A percentile compares a stretch with the other conserved stretches of the same genome.
phyloP scores from a whole-genome alignment of 64 coral and sea anemone genomes.

The Actinia tenebrosa region DNA sequence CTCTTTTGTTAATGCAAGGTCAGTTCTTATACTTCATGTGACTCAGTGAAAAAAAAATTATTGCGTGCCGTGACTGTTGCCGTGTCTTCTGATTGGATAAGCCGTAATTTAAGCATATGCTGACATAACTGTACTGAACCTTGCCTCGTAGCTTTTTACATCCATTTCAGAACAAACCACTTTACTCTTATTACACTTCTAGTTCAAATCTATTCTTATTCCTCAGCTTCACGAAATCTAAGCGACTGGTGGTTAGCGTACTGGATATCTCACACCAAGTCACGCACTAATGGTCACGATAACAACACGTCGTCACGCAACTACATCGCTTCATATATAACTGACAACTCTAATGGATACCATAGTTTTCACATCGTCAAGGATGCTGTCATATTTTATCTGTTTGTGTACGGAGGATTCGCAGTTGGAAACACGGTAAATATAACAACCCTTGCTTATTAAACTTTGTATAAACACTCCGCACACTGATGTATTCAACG shows the following conservation, averaged over 20 bases:
- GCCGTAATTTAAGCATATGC: too few species aligned
- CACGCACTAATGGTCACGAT: constrained; percentile 9
- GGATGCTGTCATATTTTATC: constrained; percentile 79
- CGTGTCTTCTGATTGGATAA: not conserved
- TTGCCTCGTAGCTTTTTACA: too few species aligned
- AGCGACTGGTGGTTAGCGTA: constrained; percentile 98
- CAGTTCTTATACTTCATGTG: not conserved
- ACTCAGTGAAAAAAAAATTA: too few species aligned
- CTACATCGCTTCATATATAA: not conserved
- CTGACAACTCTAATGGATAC: not conserved
- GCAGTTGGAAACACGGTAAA: constrained; percentile 87
- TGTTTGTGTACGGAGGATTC: constrained; percentile 87
- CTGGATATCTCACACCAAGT: constrained; percentile 88
- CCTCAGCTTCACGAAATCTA: constrained; percentile 84
- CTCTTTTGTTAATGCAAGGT: constrained; percentile 95
- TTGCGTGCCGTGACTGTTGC: not conserved
- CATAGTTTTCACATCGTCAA: constrained; percentile 59
- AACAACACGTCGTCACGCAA: not conserved
- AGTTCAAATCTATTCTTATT: not conserved
- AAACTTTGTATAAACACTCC: too few species aligned
- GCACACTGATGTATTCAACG: too few species aligned
- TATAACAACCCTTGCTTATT: not conserved
- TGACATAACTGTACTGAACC: too few species aligned
- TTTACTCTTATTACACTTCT: not conserved
- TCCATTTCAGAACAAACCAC: too few species aligned